Evolutionary conservation across 2,113 vertebrate species (phyloP).

Genomic region (Colaptes auratus): DNA sequence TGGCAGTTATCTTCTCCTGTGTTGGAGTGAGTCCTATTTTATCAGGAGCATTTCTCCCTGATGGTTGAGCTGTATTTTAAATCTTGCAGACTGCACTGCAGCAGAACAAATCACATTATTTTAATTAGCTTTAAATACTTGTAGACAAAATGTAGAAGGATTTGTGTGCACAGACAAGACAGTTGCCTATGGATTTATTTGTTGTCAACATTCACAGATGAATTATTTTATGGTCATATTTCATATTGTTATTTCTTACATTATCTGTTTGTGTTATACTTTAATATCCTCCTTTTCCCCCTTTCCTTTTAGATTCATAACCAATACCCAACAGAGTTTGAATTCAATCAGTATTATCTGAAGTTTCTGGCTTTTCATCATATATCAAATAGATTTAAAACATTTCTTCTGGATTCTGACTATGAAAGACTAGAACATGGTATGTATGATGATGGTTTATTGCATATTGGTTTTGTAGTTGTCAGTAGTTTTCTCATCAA

Average conservation of each 20-base stretch:
- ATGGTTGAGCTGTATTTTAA: not conserved
- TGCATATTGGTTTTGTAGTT: not conserved
- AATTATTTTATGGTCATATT: conserved; percentile 6
- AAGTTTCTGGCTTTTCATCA: conserved; percentile 98
- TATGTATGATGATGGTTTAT: conserved; percentile 74
- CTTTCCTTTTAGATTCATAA: conserved; percentile 85
- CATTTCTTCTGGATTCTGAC: conserved; percentile 98
- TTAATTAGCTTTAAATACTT: not conserved
- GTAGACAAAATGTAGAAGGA: not conserved
- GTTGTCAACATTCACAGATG: not conserved
- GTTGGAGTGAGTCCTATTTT: not conserved
- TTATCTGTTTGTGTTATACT: conserved; percentile 2
- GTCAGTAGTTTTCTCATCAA: not conserved
- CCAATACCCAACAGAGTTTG: conserved; percentile 95
- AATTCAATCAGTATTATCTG: conserved; percentile 98
- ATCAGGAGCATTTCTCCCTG: not conserved
- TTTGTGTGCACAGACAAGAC: not conserved
- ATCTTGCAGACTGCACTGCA: not conserved
- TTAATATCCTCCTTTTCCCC: not conserved
- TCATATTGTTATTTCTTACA: conserved; percentile 7
- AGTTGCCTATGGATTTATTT: not conserved
- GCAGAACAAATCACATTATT: not conserved
- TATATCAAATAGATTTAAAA: conserved; percentile 97
- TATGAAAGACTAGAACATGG: conserved; percentile 97
- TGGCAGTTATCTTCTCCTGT: not conserved